Evolutionary conservation across 2,113 vertebrate species (phyloP).

Genomic region (Hippopotamus amphibius): DNA sequence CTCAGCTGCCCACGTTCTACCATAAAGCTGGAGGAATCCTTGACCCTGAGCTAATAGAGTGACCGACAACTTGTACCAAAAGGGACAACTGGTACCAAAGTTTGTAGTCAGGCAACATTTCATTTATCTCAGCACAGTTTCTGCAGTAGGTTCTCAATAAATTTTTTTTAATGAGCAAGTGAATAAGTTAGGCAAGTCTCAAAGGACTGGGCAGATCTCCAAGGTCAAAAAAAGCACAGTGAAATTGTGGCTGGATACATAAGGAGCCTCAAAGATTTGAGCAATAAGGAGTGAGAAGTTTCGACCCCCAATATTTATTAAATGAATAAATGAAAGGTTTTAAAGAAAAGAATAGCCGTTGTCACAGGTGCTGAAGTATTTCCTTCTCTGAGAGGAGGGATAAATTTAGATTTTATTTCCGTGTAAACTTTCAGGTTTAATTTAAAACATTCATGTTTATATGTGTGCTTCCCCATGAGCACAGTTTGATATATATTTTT

Average conservation of each 20-base stretch:
- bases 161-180: neutral
- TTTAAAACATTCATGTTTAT: conserved; percentile 37
- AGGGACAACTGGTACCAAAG: neutral
- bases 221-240: neutral
- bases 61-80: neutral
- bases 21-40: neutral
- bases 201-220: neutral
- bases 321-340: conserved; percentile 30
- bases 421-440: conserved; percentile 26
- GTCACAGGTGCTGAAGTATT: neutral
- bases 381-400: neutral
- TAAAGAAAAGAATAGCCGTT: neutral
- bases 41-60: neutral
- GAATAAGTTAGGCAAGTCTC: neutral
- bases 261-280: conserved; percentile 41
- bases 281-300: conserved; percentile 18
- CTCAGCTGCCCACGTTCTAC: neutral
- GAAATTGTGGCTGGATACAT: neutral
- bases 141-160: neutral
- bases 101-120: neutral
- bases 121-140: neutral
- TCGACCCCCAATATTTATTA: conserved; percentile 27
- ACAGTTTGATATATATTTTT: conserved; percentile 47
- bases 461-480: conserved; percentile 2
- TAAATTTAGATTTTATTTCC: conserved; percentile 36